phyloP scores from a whole-genome alignment of 92 coral and sea anemone species.

The Porites rus region DNA sequence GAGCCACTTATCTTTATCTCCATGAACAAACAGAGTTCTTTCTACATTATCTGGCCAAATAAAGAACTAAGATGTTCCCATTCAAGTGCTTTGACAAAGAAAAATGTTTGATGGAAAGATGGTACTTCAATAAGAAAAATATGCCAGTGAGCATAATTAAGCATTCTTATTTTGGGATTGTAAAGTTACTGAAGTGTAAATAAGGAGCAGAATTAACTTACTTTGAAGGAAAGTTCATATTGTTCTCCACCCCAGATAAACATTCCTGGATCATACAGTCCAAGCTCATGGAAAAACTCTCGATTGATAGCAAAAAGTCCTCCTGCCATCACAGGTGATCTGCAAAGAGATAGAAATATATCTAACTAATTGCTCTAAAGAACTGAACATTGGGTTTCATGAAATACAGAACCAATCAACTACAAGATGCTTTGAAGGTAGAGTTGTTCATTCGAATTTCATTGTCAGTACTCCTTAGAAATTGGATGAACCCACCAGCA shows the following conservation, averaged over 20 bases:
- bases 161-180: not conserved
- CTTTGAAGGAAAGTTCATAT: conserved; percentile 97
- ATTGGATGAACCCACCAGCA: too few relatives aligned
- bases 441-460: too few relatives aligned
- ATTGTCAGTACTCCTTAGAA: too few relatives aligned
- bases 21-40: too few relatives aligned
- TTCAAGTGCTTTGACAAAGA: too few relatives aligned
- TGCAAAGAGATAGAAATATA: conserved; percentile 16
- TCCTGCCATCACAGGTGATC: conserved; percentile 99
- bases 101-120: too few relatives aligned
- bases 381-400: not conserved
- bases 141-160: not conserved
- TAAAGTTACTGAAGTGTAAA: not conserved
- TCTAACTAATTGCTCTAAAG: not conserved
- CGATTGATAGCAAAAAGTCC: conserved; percentile 97
- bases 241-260: conserved; percentile 99
- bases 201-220: conserved; percentile 16
- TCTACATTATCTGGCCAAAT: too few relatives aligned
- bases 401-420: too few relatives aligned
- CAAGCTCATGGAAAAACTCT: conserved; percentile 87
- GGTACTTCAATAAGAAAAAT: too few relatives aligned
- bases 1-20: too few relatives aligned
- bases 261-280: conserved; percentile 99
- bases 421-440: too few relatives aligned
- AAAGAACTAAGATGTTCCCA: too few relatives aligned